Evolutionary conservation across 2,113 vertebrate genomes (phyloP).

Genomic region (Perca fluviatilis): DNA sequence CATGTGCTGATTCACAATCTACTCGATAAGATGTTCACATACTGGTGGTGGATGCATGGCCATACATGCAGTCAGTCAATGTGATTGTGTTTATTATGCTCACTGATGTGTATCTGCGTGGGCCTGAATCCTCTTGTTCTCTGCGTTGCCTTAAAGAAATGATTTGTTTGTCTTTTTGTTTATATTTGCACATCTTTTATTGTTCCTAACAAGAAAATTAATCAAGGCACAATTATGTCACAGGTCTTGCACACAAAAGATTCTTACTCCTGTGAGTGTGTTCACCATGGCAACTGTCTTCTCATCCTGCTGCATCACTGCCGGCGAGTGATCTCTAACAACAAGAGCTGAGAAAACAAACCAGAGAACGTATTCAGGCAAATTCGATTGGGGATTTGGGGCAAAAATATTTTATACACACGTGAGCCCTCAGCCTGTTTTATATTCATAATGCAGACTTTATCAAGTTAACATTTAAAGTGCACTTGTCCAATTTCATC

Average conservation of each 20-base stretch:
- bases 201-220: slow-evolving; percentile 32
- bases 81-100: slow-evolving; percentile 10
- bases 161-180: slow-evolving; percentile 22
- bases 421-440: slow-evolving; percentile 19
- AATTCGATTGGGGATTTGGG: background rate
- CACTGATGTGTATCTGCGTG: background rate
- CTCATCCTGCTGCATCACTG: slow-evolving; percentile 54
- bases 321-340: slow-evolving; percentile 23
- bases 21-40: background rate
- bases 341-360: slow-evolving; percentile 35
- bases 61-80: background rate
- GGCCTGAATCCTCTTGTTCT: background rate
- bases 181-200: slow-evolving; percentile 17
- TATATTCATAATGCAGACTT: slow-evolving; percentile 38
- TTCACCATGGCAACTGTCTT: slow-evolving; percentile 68
- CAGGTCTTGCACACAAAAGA: slow-evolving; percentile 33
- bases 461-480: slow-evolving; percentile 38
- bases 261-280: slow-evolving; percentile 39
- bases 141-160: background rate
- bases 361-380: slow-evolving; percentile 11
- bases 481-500: slow-evolving; percentile 47
- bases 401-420: background rate
- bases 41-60: background rate
- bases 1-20: slow-evolving; percentile 10
- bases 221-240: slow-evolving; percentile 61